Percentiles rank a stretch among this genome's conserved stretches.
These are phyloP conservation scores for Orthosia cruda DNA, from an alignment of 2,888 invertebrate species.

Conservation along the genomic window DNA sequence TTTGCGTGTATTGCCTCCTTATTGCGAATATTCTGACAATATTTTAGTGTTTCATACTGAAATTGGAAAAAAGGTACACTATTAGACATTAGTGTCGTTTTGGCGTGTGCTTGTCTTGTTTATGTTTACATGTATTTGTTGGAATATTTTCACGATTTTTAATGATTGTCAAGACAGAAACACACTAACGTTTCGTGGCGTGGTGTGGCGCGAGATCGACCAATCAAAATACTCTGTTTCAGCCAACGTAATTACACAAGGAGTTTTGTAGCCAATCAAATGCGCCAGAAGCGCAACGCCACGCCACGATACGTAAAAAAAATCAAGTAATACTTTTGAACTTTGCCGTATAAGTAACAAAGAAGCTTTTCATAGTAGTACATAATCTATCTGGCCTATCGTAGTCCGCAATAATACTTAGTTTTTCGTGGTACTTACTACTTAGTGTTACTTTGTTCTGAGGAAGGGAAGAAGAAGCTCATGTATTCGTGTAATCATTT, in stretches of 20 bases:
- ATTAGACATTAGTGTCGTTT: slow-evolving; percentile 28
- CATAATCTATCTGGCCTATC: no score
- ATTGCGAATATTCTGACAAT: slow-evolving; percentile 60
- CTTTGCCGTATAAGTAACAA: not conserved
- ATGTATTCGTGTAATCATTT: slow-evolving; percentile 7
- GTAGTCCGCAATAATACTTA: not conserved
- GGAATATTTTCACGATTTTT: slow-evolving; percentile 24
- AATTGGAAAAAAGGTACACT: slow-evolving; percentile 54
- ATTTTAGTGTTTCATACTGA: slow-evolving; percentile 51
- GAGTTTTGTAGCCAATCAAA: no score
- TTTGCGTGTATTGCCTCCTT: slow-evolving; percentile 63
- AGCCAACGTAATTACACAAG: no score
- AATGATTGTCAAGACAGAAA: slow-evolving; percentile 8
- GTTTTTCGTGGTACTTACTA: not conserved
- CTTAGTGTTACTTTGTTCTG: slow-evolving; percentile 7
- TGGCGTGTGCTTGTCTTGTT: slow-evolving; percentile 10
- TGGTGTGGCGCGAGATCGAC: no score
- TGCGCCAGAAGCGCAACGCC: no score
- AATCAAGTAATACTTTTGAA: not conserved
- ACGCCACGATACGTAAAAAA: no score
- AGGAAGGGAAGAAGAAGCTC: slow-evolving; percentile 5
- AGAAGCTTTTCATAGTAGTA: no score
- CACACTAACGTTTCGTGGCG: no score
- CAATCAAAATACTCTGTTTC: no score
- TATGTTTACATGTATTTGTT: not conserved